Conservation (phyloP, 2,888 invertebrate species). For the Pyrocoelia pectoralis region DNA sequence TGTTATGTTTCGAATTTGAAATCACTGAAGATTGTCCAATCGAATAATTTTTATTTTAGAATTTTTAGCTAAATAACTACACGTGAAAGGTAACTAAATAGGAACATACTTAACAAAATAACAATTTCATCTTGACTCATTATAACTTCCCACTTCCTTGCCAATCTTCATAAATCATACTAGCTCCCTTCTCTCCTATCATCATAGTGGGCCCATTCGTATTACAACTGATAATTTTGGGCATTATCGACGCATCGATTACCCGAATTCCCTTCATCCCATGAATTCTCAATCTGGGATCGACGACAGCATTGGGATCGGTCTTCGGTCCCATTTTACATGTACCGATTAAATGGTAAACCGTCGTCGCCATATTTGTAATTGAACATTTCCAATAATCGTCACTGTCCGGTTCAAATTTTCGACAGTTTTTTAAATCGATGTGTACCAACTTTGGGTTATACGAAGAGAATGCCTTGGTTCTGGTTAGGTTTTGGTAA, state of each 20-base stretch:
- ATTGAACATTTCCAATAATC: slow-evolving; percentile 64
- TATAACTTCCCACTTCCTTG: no score
- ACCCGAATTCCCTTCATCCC: slow-evolving; percentile 63
- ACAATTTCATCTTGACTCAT: no score
- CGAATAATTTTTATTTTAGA: no score
- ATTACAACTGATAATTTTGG: slow-evolving; percentile 62
- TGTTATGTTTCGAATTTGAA: no score
- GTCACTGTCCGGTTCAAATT: slow-evolving; percentile 56
- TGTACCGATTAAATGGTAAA: slow-evolving; percentile 50
- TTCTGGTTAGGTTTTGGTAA: slow-evolving; percentile 56
- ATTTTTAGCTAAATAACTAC: no score
- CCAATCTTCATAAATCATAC: slow-evolving; percentile 59
- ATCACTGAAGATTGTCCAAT: no score
- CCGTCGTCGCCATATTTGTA: slow-evolving; percentile 44
- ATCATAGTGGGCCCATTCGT: slow-evolving; percentile 63
- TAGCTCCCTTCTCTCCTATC: slow-evolving; percentile 65
- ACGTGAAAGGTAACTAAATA: no score
- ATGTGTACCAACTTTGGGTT: slow-evolving; percentile 54
- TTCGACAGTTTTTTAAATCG: no score
- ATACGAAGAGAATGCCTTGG: slow-evolving; percentile 56
- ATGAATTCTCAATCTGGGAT: slow-evolving; percentile 67
- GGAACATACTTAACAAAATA: no score
- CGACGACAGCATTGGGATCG: slow-evolving; percentile 71
- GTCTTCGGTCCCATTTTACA: slow-evolving; percentile 76
- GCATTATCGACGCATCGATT: slow-evolving; percentile 59